phyloP scores from a whole-genome alignment of 2,797 vertebrate genomes.

The Gila robusta region DNA sequence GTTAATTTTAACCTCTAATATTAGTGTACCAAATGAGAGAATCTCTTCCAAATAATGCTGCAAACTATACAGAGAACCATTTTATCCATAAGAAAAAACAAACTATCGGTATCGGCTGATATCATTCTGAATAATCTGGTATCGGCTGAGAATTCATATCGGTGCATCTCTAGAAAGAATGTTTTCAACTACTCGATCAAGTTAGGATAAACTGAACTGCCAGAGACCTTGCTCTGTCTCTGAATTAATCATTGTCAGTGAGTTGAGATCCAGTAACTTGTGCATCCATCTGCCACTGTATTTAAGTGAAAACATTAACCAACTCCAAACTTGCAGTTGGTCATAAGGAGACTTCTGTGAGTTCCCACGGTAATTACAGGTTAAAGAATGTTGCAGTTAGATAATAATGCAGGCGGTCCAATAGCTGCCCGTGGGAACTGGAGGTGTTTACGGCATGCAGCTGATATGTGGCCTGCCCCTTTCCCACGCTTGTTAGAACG shows the following conservation, averaged over 20 bases:
- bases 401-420: slow-evolving; percentile 68
- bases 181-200: not conserved
- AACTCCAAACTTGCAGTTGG: slow-evolving; percentile 65
- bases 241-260: slow-evolving; percentile 51
- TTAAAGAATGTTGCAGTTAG: slow-evolving; percentile 71
- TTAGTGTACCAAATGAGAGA: too few species aligned
- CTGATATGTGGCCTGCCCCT: slow-evolving; percentile 66
- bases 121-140: too few species aligned
- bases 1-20: too few species aligned
- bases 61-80: too few species aligned
- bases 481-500: slow-evolving; percentile 84
- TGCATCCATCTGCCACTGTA: slow-evolving; percentile 43
- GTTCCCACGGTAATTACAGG: slow-evolving; percentile 84
- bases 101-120: too few species aligned
- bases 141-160: too few species aligned
- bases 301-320: slow-evolving; percentile 72
- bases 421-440: slow-evolving; percentile 82
- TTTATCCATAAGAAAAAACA: too few species aligned
- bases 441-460: slow-evolving; percentile 63
- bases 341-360: slow-evolving; percentile 70
- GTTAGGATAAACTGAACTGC: not conserved
- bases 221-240: not conserved
- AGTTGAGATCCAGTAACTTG: slow-evolving; percentile 56
- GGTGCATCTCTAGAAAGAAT: too few species aligned
- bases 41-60: too few species aligned